Conservation (phyloP, 1,140 invertebrate genomes). For the Telenomus remus region DNA sequence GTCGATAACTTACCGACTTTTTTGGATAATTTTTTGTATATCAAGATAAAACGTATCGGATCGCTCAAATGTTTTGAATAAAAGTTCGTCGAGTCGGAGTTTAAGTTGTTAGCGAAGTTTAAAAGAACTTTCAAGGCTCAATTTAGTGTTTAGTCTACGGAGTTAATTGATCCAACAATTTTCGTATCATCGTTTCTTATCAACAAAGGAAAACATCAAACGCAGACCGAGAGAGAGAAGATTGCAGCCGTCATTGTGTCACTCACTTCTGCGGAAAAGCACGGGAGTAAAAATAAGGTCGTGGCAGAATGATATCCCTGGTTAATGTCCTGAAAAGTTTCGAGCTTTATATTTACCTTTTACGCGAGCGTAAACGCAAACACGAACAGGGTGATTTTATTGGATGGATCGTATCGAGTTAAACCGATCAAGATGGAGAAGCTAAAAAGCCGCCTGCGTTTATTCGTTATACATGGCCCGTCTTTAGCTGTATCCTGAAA, state of each 20-base stretch:
- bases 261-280: constrained; percentile 17
- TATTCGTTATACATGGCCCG: constrained; percentile 63
- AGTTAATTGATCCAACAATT: constrained; percentile 7
- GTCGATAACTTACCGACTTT: too few relatives aligned
- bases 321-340: constrained; percentile 70
- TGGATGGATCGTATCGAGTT: constrained; percentile 67
- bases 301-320: constrained; percentile 35
- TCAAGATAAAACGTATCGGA: too few relatives aligned
- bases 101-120: too few relatives aligned
- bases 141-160: too few relatives aligned
- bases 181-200: constrained; percentile 12
- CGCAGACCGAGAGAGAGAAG: neutral
- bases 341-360: constrained; percentile 73
- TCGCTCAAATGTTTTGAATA: too few relatives aligned
- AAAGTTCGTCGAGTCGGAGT: too few relatives aligned
- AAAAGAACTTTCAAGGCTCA: too few relatives aligned
- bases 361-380: constrained; percentile 71
- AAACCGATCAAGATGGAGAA: constrained; percentile 74
- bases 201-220: constrained; percentile 19
- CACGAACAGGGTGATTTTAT: constrained; percentile 69
- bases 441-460: constrained; percentile 70
- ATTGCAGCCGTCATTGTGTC: constrained; percentile 25
- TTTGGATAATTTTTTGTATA: too few relatives aligned
- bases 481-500: constrained; percentile 54
- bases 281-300: constrained; percentile 48